phyloP scores from a whole-genome alignment of 2,113 vertebrate species.

The Micronycteris hirsuta region DNA sequence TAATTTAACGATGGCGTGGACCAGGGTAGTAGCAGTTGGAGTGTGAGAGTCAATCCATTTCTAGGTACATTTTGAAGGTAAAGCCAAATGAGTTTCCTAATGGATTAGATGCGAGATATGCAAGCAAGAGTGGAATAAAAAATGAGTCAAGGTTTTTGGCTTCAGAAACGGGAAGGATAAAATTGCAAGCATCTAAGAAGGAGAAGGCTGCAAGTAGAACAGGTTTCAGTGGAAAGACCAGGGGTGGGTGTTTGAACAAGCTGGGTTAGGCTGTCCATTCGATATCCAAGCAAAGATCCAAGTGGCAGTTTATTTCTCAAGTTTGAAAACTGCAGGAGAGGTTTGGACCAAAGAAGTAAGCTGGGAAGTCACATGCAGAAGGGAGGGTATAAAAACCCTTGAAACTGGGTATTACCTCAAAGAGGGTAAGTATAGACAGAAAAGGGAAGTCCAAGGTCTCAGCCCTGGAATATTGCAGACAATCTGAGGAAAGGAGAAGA shows the following conservation, averaged over 20 bases:
- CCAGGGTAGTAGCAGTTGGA: neutral
- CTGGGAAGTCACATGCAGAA: neutral
- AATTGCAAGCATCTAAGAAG: neutral
- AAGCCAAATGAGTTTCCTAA: neutral
- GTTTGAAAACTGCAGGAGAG: neutral
- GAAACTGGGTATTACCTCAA: neutral
- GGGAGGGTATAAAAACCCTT: neutral
- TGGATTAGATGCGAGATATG: neutral
- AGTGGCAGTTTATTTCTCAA: neutral
- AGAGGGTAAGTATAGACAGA: neutral
- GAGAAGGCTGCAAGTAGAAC: neutral
- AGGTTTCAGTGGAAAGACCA: neutral
- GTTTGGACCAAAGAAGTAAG: neutral
- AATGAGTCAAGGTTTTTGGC: neutral
- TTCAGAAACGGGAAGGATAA: neutral
- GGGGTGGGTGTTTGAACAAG: neutral
- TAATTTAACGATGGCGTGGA: neutral
- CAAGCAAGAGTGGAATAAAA: neutral
- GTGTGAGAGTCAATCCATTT: neutral
- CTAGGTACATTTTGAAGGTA: neutral
- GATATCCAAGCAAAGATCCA: neutral
- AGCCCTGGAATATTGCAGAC: neutral
- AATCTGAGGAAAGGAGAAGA: neutral
- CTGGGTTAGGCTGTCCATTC: neutral
- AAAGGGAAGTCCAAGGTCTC: neutral